Percentiles rank a stretch among this genome's conserved stretches.
These are phyloP conservation scores for Pelvicachromis taeniatus DNA, from an alignment of 2,113 vertebrate genomes.

Conservation along the genomic window DNA sequence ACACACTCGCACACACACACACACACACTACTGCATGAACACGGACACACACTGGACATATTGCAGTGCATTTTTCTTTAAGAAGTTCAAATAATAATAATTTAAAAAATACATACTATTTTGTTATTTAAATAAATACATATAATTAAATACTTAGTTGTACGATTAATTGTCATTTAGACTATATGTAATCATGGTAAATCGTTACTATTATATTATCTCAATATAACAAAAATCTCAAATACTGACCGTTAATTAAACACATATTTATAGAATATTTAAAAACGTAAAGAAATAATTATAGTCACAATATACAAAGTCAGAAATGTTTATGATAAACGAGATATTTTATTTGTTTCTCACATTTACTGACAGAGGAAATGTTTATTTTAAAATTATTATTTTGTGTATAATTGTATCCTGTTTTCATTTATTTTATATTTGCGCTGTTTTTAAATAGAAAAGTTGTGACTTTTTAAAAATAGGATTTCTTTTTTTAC, in stretches of 20 bases:
- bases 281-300: neutral
- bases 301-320: neutral
- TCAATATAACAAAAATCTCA: neutral
- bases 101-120: neutral
- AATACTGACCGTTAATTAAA: neutral
- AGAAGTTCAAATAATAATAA: neutral
- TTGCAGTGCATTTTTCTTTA: neutral
- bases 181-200: neutral
- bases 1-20: neutral
- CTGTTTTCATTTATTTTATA: neutral
- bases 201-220: neutral
- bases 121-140: neutral
- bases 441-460: neutral
- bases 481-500: neutral
- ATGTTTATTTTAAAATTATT: neutral
- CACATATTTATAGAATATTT: neutral
- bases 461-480: neutral
- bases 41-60: neutral
- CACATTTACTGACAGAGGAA: neutral
- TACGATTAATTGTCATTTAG: neutral
- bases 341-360: neutral
- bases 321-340: neutral
- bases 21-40: neutral
- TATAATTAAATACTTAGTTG: neutral
- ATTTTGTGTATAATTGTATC: neutral